Evolutionary conservation across 2,797 vertebrate genomes (phyloP).

Genomic region (Craterocephalus amniculus): DNA sequence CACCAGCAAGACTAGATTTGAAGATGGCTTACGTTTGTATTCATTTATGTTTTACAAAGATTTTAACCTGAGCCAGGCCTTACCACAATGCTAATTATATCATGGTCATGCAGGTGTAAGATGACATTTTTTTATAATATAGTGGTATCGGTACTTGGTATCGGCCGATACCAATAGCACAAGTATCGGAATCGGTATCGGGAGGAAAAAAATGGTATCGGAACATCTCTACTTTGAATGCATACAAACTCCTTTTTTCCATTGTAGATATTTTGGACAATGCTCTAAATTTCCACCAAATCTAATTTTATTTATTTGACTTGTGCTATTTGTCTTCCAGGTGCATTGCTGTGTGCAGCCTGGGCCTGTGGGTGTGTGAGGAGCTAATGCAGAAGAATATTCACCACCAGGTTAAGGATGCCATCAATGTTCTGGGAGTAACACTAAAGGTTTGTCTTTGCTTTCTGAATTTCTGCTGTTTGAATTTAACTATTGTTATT

Average conservation of each 20-base stretch:
- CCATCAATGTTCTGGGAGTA: conserved; percentile 94
- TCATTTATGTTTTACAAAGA: too few species aligned
- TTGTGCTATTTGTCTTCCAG: conserved; percentile 58
- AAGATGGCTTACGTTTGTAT: too few species aligned
- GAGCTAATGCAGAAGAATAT: conserved; percentile 89
- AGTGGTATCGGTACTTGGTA: too few species aligned
- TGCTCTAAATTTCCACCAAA: neutral
- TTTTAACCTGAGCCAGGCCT: too few species aligned
- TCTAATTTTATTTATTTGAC: neutral
- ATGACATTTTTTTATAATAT: too few species aligned
- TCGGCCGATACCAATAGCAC: too few species aligned
- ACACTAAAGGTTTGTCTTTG: conserved; percentile 91
- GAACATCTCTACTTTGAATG: neutral
- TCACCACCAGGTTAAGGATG: conserved; percentile 92
- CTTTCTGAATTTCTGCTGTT: neutral
- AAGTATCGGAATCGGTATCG: too few species aligned
- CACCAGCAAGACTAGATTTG: too few species aligned
- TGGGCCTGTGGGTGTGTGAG: conserved; percentile 96
- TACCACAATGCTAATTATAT: too few species aligned
- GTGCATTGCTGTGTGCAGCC: conserved; percentile 94
- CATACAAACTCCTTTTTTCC: neutral
- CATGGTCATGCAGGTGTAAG: too few species aligned
- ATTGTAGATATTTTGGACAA: neutral
- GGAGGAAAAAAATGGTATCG: too few species aligned
- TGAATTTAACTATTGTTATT: neutral